phyloP scores from a whole-genome alignment of 2,797 vertebrate genomes.

The Mastacembelus armatus region DNA sequence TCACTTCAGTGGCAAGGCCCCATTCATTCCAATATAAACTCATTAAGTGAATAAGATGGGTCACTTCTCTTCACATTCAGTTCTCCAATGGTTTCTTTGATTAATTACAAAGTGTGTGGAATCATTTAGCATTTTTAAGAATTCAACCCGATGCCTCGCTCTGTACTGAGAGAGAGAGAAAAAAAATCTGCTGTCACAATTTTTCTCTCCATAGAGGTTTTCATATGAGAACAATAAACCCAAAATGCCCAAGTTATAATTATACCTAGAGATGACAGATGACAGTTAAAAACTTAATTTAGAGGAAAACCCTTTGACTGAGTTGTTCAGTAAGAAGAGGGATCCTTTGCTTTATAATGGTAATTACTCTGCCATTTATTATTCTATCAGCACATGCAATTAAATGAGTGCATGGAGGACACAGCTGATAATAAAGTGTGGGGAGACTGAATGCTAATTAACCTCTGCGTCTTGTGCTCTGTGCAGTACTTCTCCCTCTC shows the following conservation, averaged over 20 bases:
- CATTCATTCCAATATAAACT: constrained; percentile 78
- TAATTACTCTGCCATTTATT: constrained; percentile 99
- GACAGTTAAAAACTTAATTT: constrained; percentile 99
- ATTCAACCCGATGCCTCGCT: constrained; percentile 77
- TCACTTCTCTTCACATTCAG: constrained; percentile 81
- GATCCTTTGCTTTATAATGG: constrained; percentile 99
- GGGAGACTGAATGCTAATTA: constrained; percentile 99
- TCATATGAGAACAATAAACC: constrained; percentile 93
- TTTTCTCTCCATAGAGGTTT: constrained; percentile 85
- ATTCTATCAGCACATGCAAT: constrained; percentile 99
- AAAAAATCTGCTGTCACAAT: constrained; percentile 84
- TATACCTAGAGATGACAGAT: constrained; percentile 99
- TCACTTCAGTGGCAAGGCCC: constrained; percentile 62
- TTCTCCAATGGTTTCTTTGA: constrained; percentile 81
- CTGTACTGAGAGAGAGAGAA: constrained; percentile 58
- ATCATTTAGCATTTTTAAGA: constrained; percentile 86
- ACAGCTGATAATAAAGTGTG: constrained; percentile 99
- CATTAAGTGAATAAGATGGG: constrained; percentile 83
- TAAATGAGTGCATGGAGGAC: constrained; percentile 99
- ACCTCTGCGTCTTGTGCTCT: constrained; percentile 98
- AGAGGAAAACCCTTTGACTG: constrained; percentile 99
- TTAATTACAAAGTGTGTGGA: constrained; percentile 84
- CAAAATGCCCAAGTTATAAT: constrained; percentile 99
- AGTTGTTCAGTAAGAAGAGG: constrained; percentile 99
- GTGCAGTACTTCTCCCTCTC: constrained; percentile 92